These are phyloP conservation scores for Perca flavescens DNA, from an alignment of 2,113 vertebrate species.

Conservation along the genomic window DNA sequence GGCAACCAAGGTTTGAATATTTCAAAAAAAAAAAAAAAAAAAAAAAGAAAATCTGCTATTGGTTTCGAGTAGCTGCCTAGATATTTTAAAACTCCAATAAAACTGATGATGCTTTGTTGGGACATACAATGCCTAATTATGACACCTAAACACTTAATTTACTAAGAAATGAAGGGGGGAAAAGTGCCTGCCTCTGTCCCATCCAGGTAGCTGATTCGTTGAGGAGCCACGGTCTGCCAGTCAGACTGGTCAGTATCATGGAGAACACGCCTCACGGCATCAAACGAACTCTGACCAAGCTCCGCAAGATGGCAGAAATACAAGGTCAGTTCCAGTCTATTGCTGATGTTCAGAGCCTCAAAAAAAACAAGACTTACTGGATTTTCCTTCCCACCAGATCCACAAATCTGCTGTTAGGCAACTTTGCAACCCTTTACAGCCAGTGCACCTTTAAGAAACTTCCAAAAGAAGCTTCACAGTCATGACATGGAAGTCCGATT, in stretches of 20 bases:
- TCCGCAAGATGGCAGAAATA: conserved; percentile 80
- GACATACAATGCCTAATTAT: no score
- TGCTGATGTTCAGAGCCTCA: neutral
- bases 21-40: no score
- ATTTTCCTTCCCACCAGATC: no score
- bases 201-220: conserved; percentile 80
- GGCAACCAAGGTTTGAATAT: conserved; percentile 73
- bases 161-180: neutral
- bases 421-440: no score
- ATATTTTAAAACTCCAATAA: neutral
- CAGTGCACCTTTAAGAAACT: no score
- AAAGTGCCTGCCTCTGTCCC: neutral
- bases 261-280: conserved; percentile 78
- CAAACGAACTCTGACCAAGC: conserved; percentile 76
- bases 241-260: conserved; percentile 78
- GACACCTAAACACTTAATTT: no score
- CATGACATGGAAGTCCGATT: no score
- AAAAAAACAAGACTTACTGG: no score
- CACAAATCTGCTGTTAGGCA: no score
- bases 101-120: neutral
- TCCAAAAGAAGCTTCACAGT: no score
- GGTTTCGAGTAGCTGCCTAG: neutral
- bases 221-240: conserved; percentile 81
- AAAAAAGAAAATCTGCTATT: neutral
- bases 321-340: conserved; percentile 57